A percentile compares a stretch with the other conserved stretches of the same genome.
phyloP scores from a whole-genome alignment of 2,888 invertebrate genomes.

The Phorcus lineatus region DNA sequence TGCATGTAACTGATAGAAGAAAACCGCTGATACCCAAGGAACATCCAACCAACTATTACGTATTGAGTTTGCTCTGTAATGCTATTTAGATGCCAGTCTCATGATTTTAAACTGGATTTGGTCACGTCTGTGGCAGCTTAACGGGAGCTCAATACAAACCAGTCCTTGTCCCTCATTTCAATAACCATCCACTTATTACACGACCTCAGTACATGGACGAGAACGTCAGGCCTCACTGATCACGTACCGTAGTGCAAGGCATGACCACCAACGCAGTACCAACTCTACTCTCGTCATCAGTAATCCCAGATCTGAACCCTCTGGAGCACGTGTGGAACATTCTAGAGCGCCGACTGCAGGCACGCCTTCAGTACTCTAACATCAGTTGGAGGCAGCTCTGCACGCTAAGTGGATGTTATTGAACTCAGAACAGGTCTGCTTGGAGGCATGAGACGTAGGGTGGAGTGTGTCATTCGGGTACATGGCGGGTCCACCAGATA shows the following conservation, averaged over 20 bases:
- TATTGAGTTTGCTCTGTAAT: neutral
- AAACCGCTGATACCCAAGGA: neutral
- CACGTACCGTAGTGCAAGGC: neutral
- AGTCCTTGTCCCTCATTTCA: neutral
- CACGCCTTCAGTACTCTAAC: neutral
- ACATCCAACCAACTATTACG: neutral
- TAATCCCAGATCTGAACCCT: neutral
- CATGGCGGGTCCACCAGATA: too few relatives aligned
- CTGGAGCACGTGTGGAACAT: too few relatives aligned
- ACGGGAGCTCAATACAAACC: neutral
- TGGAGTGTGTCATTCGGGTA: neutral
- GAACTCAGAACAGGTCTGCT: too few relatives aligned
- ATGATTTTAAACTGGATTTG: neutral
- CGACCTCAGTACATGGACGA: neutral
- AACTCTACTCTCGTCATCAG: neutral
- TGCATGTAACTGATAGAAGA: neutral
- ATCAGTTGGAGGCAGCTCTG: neutral
- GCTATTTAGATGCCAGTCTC: neutral
- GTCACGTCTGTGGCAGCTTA: neutral
- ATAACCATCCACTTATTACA: neutral
- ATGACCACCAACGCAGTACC: neutral
- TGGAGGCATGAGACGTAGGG: neutral
- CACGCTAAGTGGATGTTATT: too few relatives aligned
- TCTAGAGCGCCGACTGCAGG: too few relatives aligned
- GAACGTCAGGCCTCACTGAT: neutral